Evolutionary conservation across 2,888 invertebrate species (phyloP), one percentile per base, ranked within the genome.

Genomic region (Drosophila demipolita): DNA sequence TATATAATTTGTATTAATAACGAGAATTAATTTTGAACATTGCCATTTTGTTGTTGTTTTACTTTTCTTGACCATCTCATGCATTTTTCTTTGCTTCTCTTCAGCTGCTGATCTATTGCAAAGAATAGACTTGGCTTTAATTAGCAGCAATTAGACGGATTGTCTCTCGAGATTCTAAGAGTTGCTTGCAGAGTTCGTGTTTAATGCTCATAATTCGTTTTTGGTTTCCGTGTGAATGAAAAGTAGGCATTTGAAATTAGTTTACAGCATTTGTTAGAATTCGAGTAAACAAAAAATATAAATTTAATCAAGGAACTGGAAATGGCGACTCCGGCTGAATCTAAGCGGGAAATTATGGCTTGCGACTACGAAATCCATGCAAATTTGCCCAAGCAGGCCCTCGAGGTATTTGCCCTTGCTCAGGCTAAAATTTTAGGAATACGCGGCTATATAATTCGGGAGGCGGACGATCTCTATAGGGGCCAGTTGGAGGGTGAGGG

Each of bases 281-380:
- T 53, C 20, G 15, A 40, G 29, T 40, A 2, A 32, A 1, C 23
- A 23, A 45, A 4, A 36, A 33, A n/a, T 42, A 32, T 53, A 17
- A 12, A 48, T 17, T 42, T 50, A 9, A 23, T 7, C 11, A 11
- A 20, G 17, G 4, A n/a, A 15, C 15, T 15, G 12, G 5, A 42
- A 35, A 87, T 87, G 87, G 55, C 67, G 5, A 35, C 48, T 5
- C 3, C 33, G 29, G 38, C 11, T 3, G 35, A 32, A 9, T 1
- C 29, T 2, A 53, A 55, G 4, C 33, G 23, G 8, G 12, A 48
- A 0, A 69, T 76, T 5, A 68, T 89, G 82, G 17, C 53, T 23
- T 89, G 90, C 26, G 85, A 87, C 17, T 66, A 87, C 29, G 84
- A 84, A 55, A 62, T 86, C 1, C 52, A n/a, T 1, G 87, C 74